Percentiles rank a stretch among this genome's conserved stretches.
Evolutionary conservation across 1,140 invertebrate genomes (phyloP).

Genomic region (Drosophila teissieri): DNA sequence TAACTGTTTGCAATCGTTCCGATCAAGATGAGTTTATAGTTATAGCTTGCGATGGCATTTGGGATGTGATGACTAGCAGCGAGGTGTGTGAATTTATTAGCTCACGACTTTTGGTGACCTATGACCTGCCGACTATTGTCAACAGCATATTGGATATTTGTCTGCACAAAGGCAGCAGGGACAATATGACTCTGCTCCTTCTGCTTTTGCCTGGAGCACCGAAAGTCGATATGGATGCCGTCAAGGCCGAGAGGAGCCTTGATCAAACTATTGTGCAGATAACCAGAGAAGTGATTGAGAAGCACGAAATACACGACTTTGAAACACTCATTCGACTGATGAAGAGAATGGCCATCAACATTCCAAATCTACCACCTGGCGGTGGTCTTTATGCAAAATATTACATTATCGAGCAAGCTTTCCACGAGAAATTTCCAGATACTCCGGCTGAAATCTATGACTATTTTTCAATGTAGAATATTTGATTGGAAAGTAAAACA

Average conservation of each 20-base stretch:
- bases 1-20: slow-evolving; percentile 3
- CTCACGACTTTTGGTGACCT: slow-evolving; percentile 11
- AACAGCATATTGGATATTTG: slow-evolving; percentile 30
- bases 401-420: slow-evolving; percentile 11
- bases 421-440: slow-evolving; percentile 12
- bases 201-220: slow-evolving; percentile 20
- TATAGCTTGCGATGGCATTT: slow-evolving; percentile 31
- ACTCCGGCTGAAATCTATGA: slow-evolving; percentile 5
- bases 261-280: slow-evolving; percentile 10
- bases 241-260: neutral
- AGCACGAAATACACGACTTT: slow-evolving; percentile 23
- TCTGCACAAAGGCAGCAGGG: slow-evolving; percentile 25
- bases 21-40: slow-evolving; percentile 18
- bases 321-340: slow-evolving; percentile 4
- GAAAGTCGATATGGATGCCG: slow-evolving; percentile 1
- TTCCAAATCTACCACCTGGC: slow-evolving; percentile 22
- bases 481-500: neutral
- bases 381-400: slow-evolving; percentile 24
- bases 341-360: slow-evolving; percentile 6
- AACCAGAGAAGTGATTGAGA: slow-evolving; percentile 12
- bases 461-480: slow-evolving; percentile 3
- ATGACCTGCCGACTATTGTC: slow-evolving; percentile 12
- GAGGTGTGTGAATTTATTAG: slow-evolving; percentile 18
- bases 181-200: slow-evolving; percentile 31
- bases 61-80: slow-evolving; percentile 25